Evolutionary conservation across 1,140 invertebrate genomes (phyloP), one percentile per base, ranked within the genome.

Genomic region (Magallana ariakensis): DNA sequence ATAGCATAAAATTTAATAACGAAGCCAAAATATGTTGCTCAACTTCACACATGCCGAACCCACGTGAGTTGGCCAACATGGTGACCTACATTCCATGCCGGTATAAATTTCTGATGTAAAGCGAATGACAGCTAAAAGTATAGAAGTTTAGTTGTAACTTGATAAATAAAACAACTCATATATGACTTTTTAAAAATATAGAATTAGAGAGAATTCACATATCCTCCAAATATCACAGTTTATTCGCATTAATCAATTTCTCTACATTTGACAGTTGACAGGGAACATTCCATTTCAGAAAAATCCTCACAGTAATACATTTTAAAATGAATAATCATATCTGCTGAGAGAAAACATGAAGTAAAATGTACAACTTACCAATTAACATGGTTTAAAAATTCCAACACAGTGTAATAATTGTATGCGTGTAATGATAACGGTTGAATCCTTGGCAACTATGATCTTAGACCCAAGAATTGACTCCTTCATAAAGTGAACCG

Each of bases 391-490:
- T 53, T 46, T 82, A 60, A 82, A 46, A 81, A 86, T 86, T 57
- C 57, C 56, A 60, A 81, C 85, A 80, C 57, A 53, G 82, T 60
- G 22, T 60, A 81, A 56, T 62, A 80, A 81, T 57, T 33, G 10
- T 53, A 55, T 57, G 2, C 22, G 33, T 9, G 57, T 46, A 81
- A 15, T 33, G 26, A 54, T 82, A 56, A 58, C 85, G 19, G 80
- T 58, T 57, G 56, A 86, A 80, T 46, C 56, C 80, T 86, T 86
- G 75, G 80, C 75, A 82, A 86, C 55, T 86, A n/a, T 86, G 85
- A 60, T 66, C 85, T 55, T 46, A 57, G 26, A 54, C 57, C 56
- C 55, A 33, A 86, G 60, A 56, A 81, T 82, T 81, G 80, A 86
- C 75, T 56, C 56, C 80, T 60, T 81, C 56, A 86, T 60, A 82